A percentile compares a stretch with the other conserved stretches of the same genome.
phyloP scores from a whole-genome alignment of 2,797 vertebrate species.

The Dicrostonyx torquatus region DNA sequence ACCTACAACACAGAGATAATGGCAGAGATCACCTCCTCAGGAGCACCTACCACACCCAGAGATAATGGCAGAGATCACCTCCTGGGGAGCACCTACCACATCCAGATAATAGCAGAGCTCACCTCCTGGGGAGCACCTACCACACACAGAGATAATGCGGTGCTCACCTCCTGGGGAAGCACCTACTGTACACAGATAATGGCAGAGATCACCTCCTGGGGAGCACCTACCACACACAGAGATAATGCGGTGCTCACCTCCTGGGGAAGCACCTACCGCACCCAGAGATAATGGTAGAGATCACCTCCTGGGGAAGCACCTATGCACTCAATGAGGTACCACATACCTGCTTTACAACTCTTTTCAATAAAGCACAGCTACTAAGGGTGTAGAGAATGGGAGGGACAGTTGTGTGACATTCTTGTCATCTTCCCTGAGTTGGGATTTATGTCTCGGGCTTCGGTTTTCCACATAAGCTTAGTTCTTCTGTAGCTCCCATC shows the following conservation, averaged over 20 bases:
- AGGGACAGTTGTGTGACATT: no score
- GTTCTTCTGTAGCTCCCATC: neutral
- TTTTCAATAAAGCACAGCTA: neutral
- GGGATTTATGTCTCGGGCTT: neutral
- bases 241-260: neutral
- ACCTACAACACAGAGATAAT: neutral
- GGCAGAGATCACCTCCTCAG: fast-evolving
- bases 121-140: neutral
- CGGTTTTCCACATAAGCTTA: neutral
- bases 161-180: neutral
- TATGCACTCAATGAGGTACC: neutral
- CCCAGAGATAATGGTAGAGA: neutral
- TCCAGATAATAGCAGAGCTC: neutral
- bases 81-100: neutral
- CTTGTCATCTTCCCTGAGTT: neutral
- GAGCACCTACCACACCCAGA: neutral
- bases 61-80: no score
- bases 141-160: neutral
- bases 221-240: neutral
- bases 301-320: neutral
- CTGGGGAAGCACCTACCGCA: neutral
- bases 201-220: neutral
- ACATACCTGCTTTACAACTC: fast-evolving
- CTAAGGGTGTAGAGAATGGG: neutral
- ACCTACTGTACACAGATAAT: neutral